Conservation (phyloP, 2,797 vertebrate species). For the Lindbergichthys nudifrons region DNA sequence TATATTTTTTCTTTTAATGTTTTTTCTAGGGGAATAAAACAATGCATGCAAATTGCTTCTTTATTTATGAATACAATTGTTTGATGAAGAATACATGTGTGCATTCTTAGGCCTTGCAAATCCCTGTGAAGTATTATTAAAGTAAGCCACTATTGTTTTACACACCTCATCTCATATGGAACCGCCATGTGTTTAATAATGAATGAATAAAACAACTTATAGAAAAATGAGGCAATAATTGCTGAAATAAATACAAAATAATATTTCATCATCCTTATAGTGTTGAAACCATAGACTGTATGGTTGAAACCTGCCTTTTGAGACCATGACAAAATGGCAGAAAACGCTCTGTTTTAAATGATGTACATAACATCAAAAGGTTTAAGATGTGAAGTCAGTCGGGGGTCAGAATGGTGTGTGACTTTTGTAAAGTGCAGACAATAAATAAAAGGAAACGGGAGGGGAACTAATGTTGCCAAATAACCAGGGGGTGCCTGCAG, state of each 20-base stretch:
- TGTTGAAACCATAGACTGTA: neutral
- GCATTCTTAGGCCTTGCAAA: neutral
- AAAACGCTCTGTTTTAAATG: neutral
- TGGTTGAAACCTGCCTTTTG: neutral
- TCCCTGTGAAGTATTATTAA: constrained; percentile 6
- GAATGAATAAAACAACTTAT: neutral
- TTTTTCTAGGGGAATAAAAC: neutral
- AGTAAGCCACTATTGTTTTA: constrained; percentile 20
- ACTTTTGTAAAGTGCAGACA: constrained; percentile 4
- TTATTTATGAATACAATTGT: constrained; percentile 1
- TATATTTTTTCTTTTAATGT: neutral
- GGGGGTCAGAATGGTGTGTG: neutral
- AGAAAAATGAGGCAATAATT: neutral
- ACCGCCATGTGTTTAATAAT: neutral
- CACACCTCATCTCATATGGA: neutral
- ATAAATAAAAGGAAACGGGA: constrained; percentile 1
- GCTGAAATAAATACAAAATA: neutral
- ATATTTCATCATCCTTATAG: neutral
- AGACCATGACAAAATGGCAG: neutral
- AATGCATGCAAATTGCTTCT: neutral
- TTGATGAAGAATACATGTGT: neutral
- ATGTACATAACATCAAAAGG: neutral
- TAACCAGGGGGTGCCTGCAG: neutral
- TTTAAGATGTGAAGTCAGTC: neutral
- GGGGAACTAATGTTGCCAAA: neutral